phyloP scores from a whole-genome alignment of 2,113 vertebrate species.

The Pachyramphus minor region DNA sequence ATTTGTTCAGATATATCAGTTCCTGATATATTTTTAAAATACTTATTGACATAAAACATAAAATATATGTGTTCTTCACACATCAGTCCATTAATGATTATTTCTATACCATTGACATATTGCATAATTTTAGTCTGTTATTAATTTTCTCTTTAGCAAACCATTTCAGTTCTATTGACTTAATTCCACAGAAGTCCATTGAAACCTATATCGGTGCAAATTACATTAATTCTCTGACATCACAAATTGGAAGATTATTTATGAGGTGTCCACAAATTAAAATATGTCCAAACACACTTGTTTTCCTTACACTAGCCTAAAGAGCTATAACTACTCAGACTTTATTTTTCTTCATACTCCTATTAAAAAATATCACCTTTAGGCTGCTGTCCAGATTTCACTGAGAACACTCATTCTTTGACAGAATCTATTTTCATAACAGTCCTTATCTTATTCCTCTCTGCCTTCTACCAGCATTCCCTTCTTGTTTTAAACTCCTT shows the following conservation, averaged over 20 bases:
- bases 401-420: neutral
- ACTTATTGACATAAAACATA: neutral
- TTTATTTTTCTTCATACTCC: neutral
- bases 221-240: neutral
- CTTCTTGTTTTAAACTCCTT: neutral
- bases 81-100: neutral
- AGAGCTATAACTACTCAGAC: neutral
- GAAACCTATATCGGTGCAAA: neutral
- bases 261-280: neutral
- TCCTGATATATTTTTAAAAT: neutral
- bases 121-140: neutral
- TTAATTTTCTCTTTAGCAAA: neutral
- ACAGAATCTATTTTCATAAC: neutral
- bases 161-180: neutral
- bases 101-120: neutral
- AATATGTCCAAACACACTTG: neutral
- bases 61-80: neutral
- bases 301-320: neutral
- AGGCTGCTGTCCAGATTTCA: neutral
- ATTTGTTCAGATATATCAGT: neutral
- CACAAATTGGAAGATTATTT: neutral
- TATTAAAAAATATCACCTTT: neutral
- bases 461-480: neutral
- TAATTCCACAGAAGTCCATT: neutral
- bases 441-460: neutral